Evolutionary conservation across 2,888 invertebrate species (phyloP), one percentile per base, ranked within the genome.

Genomic region (Tholera decimalis): DNA sequence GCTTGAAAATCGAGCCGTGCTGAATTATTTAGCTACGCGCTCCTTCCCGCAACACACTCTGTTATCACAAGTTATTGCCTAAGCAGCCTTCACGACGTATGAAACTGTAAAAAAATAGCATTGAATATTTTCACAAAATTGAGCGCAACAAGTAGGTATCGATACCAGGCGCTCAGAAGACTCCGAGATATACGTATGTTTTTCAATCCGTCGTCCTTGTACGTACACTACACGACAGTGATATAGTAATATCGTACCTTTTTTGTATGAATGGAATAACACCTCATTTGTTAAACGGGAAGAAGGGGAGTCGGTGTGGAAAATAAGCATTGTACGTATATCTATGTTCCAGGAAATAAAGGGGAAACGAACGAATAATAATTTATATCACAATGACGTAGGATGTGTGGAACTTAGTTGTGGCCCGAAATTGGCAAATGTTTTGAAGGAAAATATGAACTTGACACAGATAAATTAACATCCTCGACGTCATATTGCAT

Each of bases 181-280:
- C 24, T n/a, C 24, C 13, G 53, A 67, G 37, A 66, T 35, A 44
- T 47, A n/a, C n/a, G n/a, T n/a, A 30, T 60, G 9, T 72, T 53
- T 43, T 60, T 67, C 66, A 66, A 62, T 43, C 37, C 30, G 41
- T 51, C 47, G 44, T 33, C 44, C 37, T 24, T 26, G 46, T 26
- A 24, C 35, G 37, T 43, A 59, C 20, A 44, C 20, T 59, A 30
- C 55, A 55, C 46, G 51, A 59, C 66, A 54, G 73, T 71, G 58
- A 73, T 71, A 50, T 65, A 58, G 65, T 72, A 66, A 73, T 37
- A 61, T 60, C 49, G 53, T 39, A 72, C 73, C 60, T 60, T 73
- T 54, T 51, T 73, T 74, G 24, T 56, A 77, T 71, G 72, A 77
- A 74, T 63, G 77, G 44, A 59, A 76, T 55, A 69, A 71, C 73